These are phyloP conservation scores for Diarsia rubi DNA, from an alignment of 2,888 invertebrate species.

Conservation along the genomic window DNA sequence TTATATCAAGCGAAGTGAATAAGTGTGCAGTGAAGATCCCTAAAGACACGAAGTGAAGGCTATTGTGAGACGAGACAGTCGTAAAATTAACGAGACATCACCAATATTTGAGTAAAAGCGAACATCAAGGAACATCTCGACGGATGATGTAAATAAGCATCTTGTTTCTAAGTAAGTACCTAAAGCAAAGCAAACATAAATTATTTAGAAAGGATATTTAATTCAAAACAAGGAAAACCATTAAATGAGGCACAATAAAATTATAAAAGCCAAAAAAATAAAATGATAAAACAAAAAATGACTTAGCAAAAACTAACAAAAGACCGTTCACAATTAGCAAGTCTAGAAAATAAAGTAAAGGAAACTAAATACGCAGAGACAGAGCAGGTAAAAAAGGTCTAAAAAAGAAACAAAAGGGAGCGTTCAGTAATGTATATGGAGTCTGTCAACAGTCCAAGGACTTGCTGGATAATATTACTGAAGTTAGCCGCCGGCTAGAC, in stretches of 20 bases:
- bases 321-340: constrained; percentile 29
- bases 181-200: neutral
- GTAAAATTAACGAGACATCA: constrained; percentile 15
- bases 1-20: constrained; percentile 54
- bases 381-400: constrained; percentile 50
- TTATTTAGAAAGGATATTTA: neutral
- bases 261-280: neutral
- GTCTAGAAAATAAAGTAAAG: constrained; percentile 27
- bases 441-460: constrained; percentile 60
- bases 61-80: constrained; percentile 14
- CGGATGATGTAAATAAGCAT: constrained; percentile 2
- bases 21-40: constrained; percentile 32
- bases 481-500: constrained; percentile 66
- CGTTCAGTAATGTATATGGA: constrained; percentile 52
- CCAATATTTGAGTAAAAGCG: constrained; percentile 17
- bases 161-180: neutral
- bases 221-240: neutral
- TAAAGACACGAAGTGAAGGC: constrained; percentile 20
- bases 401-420: constrained; percentile 62
- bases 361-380: constrained; percentile 43
- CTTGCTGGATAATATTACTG: constrained; percentile 63
- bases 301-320: constrained; percentile 19
- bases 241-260: constrained; percentile 2
- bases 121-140: neutral
- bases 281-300: constrained; percentile 19